Conservation (phyloP, 2,797 vertebrate genomes). For the Philypnodon macrostomus region DNA sequence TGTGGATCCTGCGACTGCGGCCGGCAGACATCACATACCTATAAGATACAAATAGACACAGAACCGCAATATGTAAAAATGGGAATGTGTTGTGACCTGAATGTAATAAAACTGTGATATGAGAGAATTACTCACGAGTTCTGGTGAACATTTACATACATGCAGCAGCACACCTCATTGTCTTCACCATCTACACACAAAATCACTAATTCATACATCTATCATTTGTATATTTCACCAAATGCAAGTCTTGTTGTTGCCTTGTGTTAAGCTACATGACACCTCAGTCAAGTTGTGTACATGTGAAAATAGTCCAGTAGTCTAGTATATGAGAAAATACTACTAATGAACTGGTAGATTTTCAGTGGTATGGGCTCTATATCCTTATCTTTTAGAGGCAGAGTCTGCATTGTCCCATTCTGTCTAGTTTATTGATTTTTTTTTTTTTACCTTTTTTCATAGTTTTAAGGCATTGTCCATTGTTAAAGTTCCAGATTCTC, state of each 20-base stretch:
- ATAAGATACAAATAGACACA: conserved; percentile 53
- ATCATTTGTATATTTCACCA: background rate
- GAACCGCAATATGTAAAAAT: conserved; percentile 28
- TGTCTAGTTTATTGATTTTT: too few species aligned
- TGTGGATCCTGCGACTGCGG: conserved; percentile 78
- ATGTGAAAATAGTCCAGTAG: too few species aligned
- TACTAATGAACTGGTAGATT: too few species aligned
- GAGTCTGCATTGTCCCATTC: too few species aligned
- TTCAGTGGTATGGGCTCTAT: too few species aligned
- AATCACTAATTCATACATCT: conserved; percentile 9
- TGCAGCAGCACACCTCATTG: conserved; percentile 76
- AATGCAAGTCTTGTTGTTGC: too few species aligned
- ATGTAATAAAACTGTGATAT: conserved; percentile 19
- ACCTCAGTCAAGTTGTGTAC: too few species aligned
- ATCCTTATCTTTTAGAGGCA: too few species aligned
- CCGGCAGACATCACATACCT: conserved; percentile 75
- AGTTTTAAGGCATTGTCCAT: conserved; percentile 66
- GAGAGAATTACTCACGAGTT: conserved; percentile 72
- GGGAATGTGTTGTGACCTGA: conserved; percentile 9
- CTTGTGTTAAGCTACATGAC: too few species aligned
- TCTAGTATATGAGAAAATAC: too few species aligned
- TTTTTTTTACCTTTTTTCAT: conserved; percentile 62
- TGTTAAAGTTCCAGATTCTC: conserved; percentile 79
- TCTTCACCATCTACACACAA: conserved; percentile 55
- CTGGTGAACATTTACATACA: conserved; percentile 72